Percentiles rank a stretch among this genome's conserved stretches.
Evolutionary conservation across 2,113 vertebrate species (phyloP).

Genomic region (Camelus bactrianus): DNA sequence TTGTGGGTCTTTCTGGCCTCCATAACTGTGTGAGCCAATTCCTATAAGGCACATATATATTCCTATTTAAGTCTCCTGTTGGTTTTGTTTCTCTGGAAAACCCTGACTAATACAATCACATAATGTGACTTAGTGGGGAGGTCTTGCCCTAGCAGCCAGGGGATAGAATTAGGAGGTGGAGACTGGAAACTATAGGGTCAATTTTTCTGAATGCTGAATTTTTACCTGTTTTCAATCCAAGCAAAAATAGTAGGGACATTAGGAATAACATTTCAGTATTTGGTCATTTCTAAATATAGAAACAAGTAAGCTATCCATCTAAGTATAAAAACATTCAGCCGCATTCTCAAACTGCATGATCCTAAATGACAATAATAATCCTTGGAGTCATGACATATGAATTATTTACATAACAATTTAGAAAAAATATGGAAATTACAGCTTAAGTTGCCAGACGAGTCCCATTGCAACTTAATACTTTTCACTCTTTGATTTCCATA

Average conservation of each 20-base stretch:
- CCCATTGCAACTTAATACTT: neutral
- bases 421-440: constrained; percentile 32
- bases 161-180: neutral
- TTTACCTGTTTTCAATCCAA: constrained; percentile 5
- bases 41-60: neutral
- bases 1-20: neutral
- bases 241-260: constrained; percentile 16
- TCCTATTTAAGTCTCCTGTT: neutral
- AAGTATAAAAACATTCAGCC: neutral
- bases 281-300: constrained; percentile 32
- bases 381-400: neutral
- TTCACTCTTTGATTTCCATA: constrained; percentile 26
- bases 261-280: constrained; percentile 33
- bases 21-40: neutral
- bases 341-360: constrained; percentile 1
- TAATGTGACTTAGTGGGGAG: neutral
- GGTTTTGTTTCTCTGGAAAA: neutral
- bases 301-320: neutral
- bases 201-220: constrained; percentile 15
- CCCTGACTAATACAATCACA: neutral
- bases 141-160: neutral
- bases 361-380: constrained; percentile 23
- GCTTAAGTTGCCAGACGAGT: constrained; percentile 3
- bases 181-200: neutral
- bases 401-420: neutral